Evolutionary conservation across 1,140 invertebrate genomes (phyloP).

Genomic region (Zaprionus vittiger): DNA sequence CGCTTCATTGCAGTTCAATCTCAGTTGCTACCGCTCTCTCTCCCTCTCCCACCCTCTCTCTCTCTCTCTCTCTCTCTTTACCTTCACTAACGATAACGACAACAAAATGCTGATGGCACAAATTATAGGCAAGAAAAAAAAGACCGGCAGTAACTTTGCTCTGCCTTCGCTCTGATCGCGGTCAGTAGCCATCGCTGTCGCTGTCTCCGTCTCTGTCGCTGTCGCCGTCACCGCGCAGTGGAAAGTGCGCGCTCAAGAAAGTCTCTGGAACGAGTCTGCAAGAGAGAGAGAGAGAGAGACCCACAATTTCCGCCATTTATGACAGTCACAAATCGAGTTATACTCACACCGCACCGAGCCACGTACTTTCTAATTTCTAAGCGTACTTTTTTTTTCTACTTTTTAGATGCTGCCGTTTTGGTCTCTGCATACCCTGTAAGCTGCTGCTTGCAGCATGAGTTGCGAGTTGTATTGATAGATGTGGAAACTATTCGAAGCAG

Average conservation of each 20-base stretch:
- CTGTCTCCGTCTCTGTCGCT: constrained; percentile 13
- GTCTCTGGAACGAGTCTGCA: constrained; percentile 26
- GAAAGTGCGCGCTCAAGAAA: constrained; percentile 74
- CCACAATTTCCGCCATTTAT: constrained; percentile 83
- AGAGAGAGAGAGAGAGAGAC: constrained; percentile 42
- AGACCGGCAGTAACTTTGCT: constrained; percentile 57
- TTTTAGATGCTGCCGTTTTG: constrained; percentile 57
- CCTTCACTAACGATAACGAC: constrained; percentile 72
- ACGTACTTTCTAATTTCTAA: constrained; percentile 82
- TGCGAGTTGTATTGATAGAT: background rate
- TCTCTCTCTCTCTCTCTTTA: constrained; percentile 2
- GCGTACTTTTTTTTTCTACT: constrained; percentile 62
- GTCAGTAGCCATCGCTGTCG: constrained; percentile 24
- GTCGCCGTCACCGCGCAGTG: constrained; percentile 41
- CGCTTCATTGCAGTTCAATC: constrained; percentile 66
- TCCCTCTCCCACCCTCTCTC: background rate
- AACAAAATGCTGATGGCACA: constrained; percentile 79
- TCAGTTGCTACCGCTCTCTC: constrained; percentile 4
- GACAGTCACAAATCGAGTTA: constrained; percentile 83
- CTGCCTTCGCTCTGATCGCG: background rate
- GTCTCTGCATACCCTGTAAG: constrained; percentile 32
- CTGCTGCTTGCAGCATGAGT: background rate
- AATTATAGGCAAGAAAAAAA: constrained; percentile 75
- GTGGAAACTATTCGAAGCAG: background rate
- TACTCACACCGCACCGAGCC: constrained; percentile 66